phyloP scores from a whole-genome alignment of 1,140 invertebrate species.

The Arion vulgaris region DNA sequence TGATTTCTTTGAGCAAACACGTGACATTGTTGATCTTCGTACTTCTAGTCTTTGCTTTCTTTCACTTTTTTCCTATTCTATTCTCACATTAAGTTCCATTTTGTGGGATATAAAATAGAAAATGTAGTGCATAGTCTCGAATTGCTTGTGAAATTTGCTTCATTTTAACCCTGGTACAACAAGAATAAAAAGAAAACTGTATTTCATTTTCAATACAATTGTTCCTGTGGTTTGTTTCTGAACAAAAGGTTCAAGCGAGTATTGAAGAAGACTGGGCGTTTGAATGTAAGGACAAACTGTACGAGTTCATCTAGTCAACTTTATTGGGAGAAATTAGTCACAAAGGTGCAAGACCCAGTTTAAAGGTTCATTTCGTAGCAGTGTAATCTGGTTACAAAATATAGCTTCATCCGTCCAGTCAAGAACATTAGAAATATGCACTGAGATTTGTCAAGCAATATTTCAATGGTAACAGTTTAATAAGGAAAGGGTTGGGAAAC shows the following conservation, averaged over 20 bases:
- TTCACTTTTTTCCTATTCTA: not conserved
- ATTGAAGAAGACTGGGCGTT: not conserved
- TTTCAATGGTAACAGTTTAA: too few species aligned
- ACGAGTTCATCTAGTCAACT: too few species aligned
- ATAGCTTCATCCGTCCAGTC: too few species aligned
- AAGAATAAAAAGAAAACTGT: too few species aligned
- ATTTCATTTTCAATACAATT: not conserved
- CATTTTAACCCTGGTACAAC: not conserved
- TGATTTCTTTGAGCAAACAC: constrained; percentile 1
- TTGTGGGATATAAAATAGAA: not conserved
- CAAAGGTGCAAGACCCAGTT: too few species aligned
- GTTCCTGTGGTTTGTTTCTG: not conserved
- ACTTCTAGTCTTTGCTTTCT: not conserved
- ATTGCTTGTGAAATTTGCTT: not conserved
- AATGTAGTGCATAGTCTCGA: not conserved
- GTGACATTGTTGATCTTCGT: not conserved
- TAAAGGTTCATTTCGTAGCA: too few species aligned
- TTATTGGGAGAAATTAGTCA: too few species aligned
- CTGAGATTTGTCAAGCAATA: too few species aligned
- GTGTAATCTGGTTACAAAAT: too few species aligned
- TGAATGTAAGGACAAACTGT: too few species aligned
- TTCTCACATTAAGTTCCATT: not conserved
- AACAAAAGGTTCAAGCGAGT: not conserved
- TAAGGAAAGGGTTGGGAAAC: too few species aligned
- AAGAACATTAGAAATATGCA: too few species aligned